These are phyloP conservation scores for Pseudopleuronectes americanus DNA, from an alignment of 2,797 vertebrate species.

Conservation along the genomic window DNA sequence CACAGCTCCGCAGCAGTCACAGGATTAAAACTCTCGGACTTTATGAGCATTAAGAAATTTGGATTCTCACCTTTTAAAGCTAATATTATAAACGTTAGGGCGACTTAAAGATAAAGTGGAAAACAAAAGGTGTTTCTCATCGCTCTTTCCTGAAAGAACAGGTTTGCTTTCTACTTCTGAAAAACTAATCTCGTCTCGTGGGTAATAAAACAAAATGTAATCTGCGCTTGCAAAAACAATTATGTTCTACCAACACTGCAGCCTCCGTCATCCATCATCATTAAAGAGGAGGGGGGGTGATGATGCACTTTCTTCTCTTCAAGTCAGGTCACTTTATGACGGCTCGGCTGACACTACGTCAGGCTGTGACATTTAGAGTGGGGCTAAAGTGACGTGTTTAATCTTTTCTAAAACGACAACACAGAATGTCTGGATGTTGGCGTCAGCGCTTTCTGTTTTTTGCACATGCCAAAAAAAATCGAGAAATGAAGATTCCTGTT, in stretches of 20 bases:
- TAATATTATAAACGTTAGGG: not conserved
- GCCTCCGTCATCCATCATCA: constrained; percentile 54
- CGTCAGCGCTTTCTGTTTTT: too few relatives aligned
- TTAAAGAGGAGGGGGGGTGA: constrained; percentile 26
- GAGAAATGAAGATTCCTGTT: too few relatives aligned
- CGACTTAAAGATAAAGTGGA: not conserved
- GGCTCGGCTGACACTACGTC: constrained; percentile 6
- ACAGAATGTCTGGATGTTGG: too few relatives aligned
- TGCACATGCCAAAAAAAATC: too few relatives aligned
- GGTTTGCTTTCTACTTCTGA: not conserved
- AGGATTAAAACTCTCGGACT: constrained; percentile 17
- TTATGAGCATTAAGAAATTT: not conserved
- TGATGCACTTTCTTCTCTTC: constrained; percentile 14
- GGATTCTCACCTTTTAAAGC: not conserved
- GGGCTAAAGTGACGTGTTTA: constrained; percentile 6
- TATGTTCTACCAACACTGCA: constrained; percentile 3
- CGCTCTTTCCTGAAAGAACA: constrained; percentile 10
- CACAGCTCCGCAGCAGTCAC: constrained; percentile 44
- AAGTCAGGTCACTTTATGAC: constrained; percentile 3
- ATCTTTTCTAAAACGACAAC: not conserved
- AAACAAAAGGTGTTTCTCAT: constrained; percentile 1
- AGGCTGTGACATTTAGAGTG: constrained; percentile 39
- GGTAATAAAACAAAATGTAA: constrained; percentile 7
- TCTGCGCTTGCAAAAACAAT: constrained; percentile 32
- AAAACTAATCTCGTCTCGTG: constrained; percentile 19